Evolutionary conservation across 2,113 vertebrate species (phyloP), one percentile per base, ranked within the genome.

Genomic region (Callocephalon fimbriatum): DNA sequence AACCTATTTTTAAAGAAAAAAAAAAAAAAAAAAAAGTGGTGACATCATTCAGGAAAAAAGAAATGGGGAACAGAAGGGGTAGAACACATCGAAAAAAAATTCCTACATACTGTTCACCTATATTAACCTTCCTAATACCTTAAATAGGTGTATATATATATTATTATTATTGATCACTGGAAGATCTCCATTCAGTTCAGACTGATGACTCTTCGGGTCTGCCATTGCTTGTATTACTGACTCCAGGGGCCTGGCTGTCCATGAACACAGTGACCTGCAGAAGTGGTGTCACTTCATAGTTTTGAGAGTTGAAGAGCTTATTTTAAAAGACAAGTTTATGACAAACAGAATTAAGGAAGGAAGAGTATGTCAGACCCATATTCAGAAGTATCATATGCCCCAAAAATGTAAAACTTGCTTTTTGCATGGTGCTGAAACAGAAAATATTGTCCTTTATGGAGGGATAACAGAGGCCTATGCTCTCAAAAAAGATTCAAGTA

Each of bases 11-110:
- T 75, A 22, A 71, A 58, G 14, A 16, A 48, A 35, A 38, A 32
- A 50, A 38, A 20, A 17, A 9, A 5, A 5, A 10, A 29, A 62
- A 48, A 66, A 22, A 65, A 47, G 4, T 21, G 7, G 17, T 75
- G 50, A 56, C 26, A 87, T 38, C 14, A 59, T 44, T 47, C 19
- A 31, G 6, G 5, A 7, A 12, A 32, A 63, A 73, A 31, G 38
- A 53, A 6, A 2, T 23, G 6, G 2, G 22, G 15, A 79, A 4
- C 0, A 0, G 22, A 71, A 93, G 18, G 6, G 11, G 8, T 25
- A 66, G 32, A 81, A 81, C 1, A 8, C 7, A 59, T 22, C 47
- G 5, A 61, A 72, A 77, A 81, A 76, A 19, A 65, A 50, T 10
- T 85, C 44, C 40, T 75, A 16, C 8, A 37, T 25, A 22, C 15